Percentiles rank a stretch among this genome's conserved stretches.
Evolutionary conservation across 2,888 invertebrate genomes (phyloP).

Genomic region (Cancer borealis): DNA sequence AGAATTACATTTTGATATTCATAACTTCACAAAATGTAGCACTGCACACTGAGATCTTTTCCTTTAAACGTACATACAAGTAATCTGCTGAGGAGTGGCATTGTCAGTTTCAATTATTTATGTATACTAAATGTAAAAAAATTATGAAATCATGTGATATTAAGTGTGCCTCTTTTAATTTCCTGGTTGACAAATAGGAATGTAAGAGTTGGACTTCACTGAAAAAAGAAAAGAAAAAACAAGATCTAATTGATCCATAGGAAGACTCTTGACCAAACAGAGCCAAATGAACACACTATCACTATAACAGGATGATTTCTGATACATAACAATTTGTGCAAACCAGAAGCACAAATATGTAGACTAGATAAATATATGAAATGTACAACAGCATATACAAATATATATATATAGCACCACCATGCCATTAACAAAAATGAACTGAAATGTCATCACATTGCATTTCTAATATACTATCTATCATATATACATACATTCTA

Average conservation of each 20-base stretch:
- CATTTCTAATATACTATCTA: background rate
- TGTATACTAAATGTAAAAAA: background rate
- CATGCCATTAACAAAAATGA: background rate
- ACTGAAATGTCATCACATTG: background rate
- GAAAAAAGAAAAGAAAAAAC: background rate
- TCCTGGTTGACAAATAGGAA: background rate
- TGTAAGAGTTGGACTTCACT: background rate
- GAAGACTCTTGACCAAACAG: background rate
- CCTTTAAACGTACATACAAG: background rate
- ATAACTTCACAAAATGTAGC: background rate
- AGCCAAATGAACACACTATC: background rate
- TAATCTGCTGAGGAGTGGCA: background rate
- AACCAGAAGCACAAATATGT: background rate
- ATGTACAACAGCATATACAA: constrained; percentile 38
- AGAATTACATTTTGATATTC: constrained; percentile 8
- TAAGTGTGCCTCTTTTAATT: background rate
- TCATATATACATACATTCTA: background rate
- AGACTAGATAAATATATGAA: constrained; percentile 31
- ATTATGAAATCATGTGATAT: background rate
- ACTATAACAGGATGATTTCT: background rate
- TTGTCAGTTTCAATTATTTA: background rate
- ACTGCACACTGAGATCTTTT: background rate
- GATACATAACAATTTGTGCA: background rate
- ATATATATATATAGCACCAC: constrained; percentile 34
- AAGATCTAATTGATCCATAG: background rate